Conservation (phyloP, 1,140 invertebrate genomes). For the Samia ricini region DNA sequence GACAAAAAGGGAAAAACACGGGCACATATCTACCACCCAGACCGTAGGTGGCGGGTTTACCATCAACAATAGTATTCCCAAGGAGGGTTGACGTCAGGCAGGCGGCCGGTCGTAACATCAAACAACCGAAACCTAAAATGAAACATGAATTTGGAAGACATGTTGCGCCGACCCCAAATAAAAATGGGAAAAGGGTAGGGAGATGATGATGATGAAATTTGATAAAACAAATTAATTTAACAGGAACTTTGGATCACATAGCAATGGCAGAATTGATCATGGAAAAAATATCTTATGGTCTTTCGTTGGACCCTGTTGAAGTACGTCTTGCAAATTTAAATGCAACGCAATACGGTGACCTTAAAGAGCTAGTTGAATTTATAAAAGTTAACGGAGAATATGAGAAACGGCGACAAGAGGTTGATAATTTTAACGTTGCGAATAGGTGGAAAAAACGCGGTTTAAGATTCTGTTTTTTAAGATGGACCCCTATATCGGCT, state of each 20-base stretch:
- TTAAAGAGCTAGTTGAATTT: constrained; percentile 19
- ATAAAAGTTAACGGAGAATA: constrained; percentile 16
- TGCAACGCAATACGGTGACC: constrained; percentile 47
- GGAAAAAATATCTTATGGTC: constrained; percentile 86
- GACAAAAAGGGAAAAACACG: too few species aligned
- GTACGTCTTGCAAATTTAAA: constrained; percentile 82
- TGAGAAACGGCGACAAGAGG: constrained; percentile 3
- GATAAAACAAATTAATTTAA: constrained; percentile 25
- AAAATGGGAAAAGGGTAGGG: too few species aligned
- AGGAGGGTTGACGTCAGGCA: too few species aligned
- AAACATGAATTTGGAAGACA: too few species aligned
- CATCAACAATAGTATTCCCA: too few species aligned
- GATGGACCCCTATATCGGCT: constrained; percentile 76
- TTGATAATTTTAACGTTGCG: constrained; percentile 14
- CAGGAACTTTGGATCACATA: constrained; percentile 82
- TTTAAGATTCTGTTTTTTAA: constrained; percentile 14
- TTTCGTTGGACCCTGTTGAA: constrained; percentile 84
- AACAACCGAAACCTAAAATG: too few species aligned
- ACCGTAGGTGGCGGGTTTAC: too few species aligned
- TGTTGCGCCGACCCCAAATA: too few species aligned
- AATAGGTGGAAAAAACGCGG: constrained; percentile 27
- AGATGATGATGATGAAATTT: too few species aligned
- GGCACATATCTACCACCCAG: too few species aligned
- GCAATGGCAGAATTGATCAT: constrained; percentile 87
- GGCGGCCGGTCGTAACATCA: too few species aligned